A percentile compares a stretch with the other conserved stretches of the same genome.
These are phyloP conservation scores for Oenanthe melanoleuca DNA, from an alignment of 2,113 vertebrate species.

Conservation along the genomic window DNA sequence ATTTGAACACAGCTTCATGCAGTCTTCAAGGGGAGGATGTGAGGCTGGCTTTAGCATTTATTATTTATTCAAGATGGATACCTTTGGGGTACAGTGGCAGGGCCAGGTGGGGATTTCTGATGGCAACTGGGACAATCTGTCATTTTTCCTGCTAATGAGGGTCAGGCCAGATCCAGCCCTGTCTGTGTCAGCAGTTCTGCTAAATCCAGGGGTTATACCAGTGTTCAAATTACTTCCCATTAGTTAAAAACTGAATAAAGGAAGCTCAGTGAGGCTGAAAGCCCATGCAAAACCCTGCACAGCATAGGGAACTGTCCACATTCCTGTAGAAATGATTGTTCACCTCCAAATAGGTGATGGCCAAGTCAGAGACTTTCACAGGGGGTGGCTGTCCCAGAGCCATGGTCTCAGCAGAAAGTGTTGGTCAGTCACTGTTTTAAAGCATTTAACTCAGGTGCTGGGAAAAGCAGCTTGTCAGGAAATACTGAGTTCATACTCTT, in stretches of 20 bases:
- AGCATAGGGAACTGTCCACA: background rate
- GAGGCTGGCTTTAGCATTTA: background rate
- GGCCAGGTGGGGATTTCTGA: background rate
- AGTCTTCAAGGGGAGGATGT: background rate
- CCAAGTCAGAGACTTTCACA: background rate
- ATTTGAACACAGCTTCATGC: accelerated
- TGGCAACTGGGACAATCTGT: background rate
- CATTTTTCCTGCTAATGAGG: background rate
- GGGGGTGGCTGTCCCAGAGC: background rate
- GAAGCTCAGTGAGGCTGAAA: background rate
- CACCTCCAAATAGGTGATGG: background rate
- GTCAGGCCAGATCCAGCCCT: background rate
- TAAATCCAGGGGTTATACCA: background rate
- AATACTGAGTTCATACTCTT: background rate
- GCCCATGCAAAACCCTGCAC: background rate
- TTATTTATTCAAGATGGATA: background rate
- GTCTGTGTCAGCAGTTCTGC: background rate
- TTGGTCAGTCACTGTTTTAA: background rate
- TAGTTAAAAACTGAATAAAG: background rate
- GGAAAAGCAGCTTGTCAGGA: background rate
- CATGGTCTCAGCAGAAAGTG: accelerated
- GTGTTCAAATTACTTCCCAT: background rate
- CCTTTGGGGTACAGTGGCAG: background rate
- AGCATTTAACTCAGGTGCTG: background rate
- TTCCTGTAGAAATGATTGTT: background rate